A percentile compares a stretch with the other conserved stretches of the same genome.
Conservation (phyloP, 2,888 invertebrate species). For the Marronus borbonicus region DNA sequence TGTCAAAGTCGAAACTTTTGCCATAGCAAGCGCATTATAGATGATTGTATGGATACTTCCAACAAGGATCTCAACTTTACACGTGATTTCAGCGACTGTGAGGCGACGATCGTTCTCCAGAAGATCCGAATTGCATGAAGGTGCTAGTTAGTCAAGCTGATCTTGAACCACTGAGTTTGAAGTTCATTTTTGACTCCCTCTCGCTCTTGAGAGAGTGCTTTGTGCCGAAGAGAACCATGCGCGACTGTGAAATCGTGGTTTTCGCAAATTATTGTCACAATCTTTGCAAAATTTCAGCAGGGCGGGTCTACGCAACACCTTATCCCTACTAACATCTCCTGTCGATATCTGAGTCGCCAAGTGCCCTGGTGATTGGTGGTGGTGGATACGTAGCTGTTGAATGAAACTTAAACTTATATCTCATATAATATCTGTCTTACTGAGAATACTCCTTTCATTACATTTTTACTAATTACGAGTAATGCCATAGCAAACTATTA, state of each 20-base stretch:
- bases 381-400: too few species aligned
- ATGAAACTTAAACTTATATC: too few species aligned
- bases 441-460: too few species aligned
- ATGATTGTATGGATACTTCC: not conserved
- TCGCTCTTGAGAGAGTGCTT: not conserved
- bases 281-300: constrained; percentile 6
- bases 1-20: not conserved
- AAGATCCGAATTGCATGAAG: not conserved
- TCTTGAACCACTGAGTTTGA: not conserved
- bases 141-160: not conserved
- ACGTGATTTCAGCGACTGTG: not conserved
- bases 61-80: not conserved
- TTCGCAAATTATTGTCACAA: not conserved
- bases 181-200: not conserved
- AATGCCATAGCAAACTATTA: too few species aligned
- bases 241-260: not conserved
- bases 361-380: too few species aligned
- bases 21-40: not conserved
- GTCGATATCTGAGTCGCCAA: too few species aligned
- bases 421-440: too few species aligned
- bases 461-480: too few species aligned
- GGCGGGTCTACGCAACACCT: not conserved
- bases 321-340: not conserved
- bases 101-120: too few species aligned
- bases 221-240: not conserved